Evolutionary conservation across 2,113 vertebrate genomes (phyloP).

Genomic region (Ia io): DNA sequence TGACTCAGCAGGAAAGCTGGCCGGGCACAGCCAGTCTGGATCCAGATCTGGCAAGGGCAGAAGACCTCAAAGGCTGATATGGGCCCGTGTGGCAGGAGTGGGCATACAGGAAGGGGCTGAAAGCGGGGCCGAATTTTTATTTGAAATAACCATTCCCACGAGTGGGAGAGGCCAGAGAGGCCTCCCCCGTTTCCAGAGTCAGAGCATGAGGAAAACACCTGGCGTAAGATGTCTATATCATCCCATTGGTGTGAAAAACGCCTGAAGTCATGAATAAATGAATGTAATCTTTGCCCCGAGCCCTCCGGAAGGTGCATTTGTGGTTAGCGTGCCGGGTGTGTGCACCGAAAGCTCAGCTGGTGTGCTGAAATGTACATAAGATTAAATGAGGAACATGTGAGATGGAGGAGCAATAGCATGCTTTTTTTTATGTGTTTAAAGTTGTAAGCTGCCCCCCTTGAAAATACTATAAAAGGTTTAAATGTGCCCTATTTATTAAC

Average conservation of each 20-base stretch:
- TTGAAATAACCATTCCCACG: not conserved
- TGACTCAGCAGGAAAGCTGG: not conserved
- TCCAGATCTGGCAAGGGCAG: too few relatives aligned
- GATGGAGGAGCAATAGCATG: not conserved
- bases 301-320: not conserved
- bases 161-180: too few relatives aligned
- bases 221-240: fast-evolving
- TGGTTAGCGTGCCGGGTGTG: not conserved
- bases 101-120: too few relatives aligned
- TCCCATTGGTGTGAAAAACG: too few relatives aligned
- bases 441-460: not conserved
- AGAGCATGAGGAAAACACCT: fast-evolving
- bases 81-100: not conserved
- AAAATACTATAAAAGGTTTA: not conserved
- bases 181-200: not conserved
- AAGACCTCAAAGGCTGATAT: fast-evolving
- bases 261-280: fast-evolving
- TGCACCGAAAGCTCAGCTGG: fast-evolving
- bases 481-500: not conserved
- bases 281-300: not conserved
- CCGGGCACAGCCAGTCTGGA: not conserved
- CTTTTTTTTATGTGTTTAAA: not conserved
- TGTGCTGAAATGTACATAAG: not conserved
- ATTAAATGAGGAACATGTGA: not conserved
- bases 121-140: not conserved